phyloP scores from a whole-genome alignment of 2,113 vertebrate genomes.

The Haplotaxodon microlepis region DNA sequence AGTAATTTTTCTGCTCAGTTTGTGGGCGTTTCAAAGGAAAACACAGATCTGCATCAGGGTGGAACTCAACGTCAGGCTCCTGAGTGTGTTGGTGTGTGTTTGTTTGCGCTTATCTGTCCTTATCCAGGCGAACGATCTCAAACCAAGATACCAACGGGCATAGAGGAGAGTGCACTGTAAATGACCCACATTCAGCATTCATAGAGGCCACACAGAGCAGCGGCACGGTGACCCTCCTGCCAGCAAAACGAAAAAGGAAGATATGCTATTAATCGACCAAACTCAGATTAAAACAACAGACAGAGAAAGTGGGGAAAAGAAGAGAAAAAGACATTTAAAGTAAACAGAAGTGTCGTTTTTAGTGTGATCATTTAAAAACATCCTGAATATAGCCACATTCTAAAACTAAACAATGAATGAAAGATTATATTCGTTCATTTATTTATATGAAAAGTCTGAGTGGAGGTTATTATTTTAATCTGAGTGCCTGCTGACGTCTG shows the following conservation, averaged over 20 bases:
- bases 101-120: slow-evolving; percentile 5
- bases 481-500: background rate
- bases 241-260: background rate
- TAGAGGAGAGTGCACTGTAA: background rate
- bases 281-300: background rate
- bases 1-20: background rate
- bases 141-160: background rate
- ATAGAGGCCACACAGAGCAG: background rate
- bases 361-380: background rate
- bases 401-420: background rate
- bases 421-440: background rate
- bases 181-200: slow-evolving; percentile 31
- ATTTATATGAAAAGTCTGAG: background rate
- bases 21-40: slow-evolving; percentile 17
- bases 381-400: background rate
- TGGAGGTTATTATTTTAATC: background rate
- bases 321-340: background rate
- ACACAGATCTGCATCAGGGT: slow-evolving; percentile 45
- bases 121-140: slow-evolving; percentile 9
- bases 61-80: background rate
- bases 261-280: background rate
- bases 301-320: background rate
- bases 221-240: background rate
- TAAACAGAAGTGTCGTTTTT: background rate
- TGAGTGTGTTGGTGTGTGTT: background rate